Evolutionary conservation across 1,140 invertebrate species (phyloP).

Genomic region (Metaphire vulgaris): DNA sequence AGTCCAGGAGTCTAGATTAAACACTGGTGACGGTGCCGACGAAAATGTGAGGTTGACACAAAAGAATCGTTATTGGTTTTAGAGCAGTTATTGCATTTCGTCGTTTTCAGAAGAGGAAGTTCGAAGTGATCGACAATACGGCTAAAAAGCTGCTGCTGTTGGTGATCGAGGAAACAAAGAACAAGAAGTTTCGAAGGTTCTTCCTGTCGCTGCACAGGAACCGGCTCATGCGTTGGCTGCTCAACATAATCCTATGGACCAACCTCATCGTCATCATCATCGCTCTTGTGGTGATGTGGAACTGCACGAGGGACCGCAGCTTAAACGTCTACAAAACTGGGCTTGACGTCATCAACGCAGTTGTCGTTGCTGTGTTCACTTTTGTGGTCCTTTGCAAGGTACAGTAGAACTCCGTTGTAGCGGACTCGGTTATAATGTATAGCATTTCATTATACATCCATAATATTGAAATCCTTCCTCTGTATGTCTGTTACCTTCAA

Average conservation of each 20-base stretch:
- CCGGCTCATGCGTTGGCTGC: conserved; percentile 26
- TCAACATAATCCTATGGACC: conserved; percentile 35
- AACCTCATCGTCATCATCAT: conserved; percentile 39
- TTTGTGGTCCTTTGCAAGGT: conserved; percentile 40
- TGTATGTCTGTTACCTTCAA: no score
- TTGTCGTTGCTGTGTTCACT: conserved; percentile 38
- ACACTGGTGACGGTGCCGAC: no score
- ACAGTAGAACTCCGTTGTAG: no score
- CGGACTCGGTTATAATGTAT: no score
- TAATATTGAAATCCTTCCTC: no score
- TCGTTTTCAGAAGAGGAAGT: conserved; percentile 37
- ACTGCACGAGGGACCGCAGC: neutral
- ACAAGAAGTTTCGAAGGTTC: neutral
- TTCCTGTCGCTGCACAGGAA: conserved; percentile 28
- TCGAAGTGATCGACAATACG: conserved; percentile 30
- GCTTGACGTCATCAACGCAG: conserved; percentile 29
- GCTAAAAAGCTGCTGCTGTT: conserved; percentile 24
- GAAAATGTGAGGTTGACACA: no score
- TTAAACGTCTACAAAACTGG: neutral
- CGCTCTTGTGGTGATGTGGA: conserved; percentile 4
- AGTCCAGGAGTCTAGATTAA: no score
- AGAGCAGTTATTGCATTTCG: no score
- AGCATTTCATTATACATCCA: no score
- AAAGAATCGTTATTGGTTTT: no score
- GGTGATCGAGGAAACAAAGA: neutral